A percentile compares a stretch with the other conserved stretches of the same genome.
Evolutionary conservation across 2,113 vertebrate species (phyloP).

Genomic region (Eretmochelys imbricata): DNA sequence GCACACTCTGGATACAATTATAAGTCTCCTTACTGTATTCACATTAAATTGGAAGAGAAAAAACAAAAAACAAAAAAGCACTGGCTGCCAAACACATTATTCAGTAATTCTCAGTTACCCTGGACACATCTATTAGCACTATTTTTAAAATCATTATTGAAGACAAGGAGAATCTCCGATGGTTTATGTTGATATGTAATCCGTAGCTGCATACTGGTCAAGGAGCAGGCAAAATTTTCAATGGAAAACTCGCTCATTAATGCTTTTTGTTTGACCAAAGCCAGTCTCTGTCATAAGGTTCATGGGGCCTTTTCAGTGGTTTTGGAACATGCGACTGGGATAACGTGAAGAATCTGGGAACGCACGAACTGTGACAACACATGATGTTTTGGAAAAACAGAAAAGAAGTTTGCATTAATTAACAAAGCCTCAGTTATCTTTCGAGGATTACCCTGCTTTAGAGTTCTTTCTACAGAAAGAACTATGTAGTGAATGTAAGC

Average conservation of each 20-base stretch:
- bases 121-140: not conserved
- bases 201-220: not conserved
- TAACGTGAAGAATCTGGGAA: not conserved
- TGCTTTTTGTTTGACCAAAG: not conserved
- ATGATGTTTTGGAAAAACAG: not conserved
- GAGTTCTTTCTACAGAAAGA: not conserved
- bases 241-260: not conserved
- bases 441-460: not conserved
- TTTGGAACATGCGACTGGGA: not conserved
- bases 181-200: not conserved
- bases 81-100: not conserved
- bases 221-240: not conserved
- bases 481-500: not conserved
- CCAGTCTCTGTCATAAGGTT: not conserved
- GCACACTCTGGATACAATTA: not conserved
- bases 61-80: not conserved
- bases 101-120: not conserved
- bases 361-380: not conserved
- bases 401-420: not conserved
- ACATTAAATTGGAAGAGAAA: not conserved
- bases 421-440: not conserved
- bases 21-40: not conserved
- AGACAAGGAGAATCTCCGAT: not conserved
- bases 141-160: not conserved
- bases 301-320: not conserved